Evolutionary conservation across 2,888 invertebrate species (phyloP), one percentile per base, ranked within the genome.

Genomic region (Dicycla oo): DNA sequence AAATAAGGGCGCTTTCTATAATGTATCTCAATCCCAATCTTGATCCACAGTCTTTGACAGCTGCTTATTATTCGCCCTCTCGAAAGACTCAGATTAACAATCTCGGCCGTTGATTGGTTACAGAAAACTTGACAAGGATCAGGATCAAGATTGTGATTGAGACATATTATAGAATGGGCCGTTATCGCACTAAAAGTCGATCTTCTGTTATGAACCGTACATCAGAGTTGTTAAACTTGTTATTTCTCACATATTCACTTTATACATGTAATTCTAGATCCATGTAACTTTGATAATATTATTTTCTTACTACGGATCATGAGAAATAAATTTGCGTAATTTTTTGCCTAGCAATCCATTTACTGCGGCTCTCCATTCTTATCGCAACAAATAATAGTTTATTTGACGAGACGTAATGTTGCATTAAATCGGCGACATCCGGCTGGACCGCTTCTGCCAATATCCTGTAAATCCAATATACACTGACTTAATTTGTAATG

Each of bases 401-500:
- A n/a, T n/a, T n/a, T 56, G 23, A 54, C 5, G 40, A 34, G 34
- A 43, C 23, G 10, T 56, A 30, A 38, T 34, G 20, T 58, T 34
- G 23, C 30, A 56, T 47, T 20, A 30, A 47, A 75, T 57, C 34
- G 49, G 77, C n/a, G 34, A 57, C 49, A 76, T 23, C 56, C 49
- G 56, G 77, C 68, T 73, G 73, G 68, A 47, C 73, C 49, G 77
- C 73, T 57, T 73, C 56, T 76, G 43, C 73, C 56, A 57, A 76
- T 49, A 49, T 73, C 43, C 56, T 65, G 56, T 26, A n/a, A n/a
- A n/a, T n/a, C n/a, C n/a, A n/a, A n/a, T 75, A 63, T 30, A 75
- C 75, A 63, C 18, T 13, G 26, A 26, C 15, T 34, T 51, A 8
- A 34, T 49, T 40, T 57, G 4, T 51, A 23, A 40, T 53, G 2